Evolutionary conservation across 2,797 vertebrate species (phyloP), one percentile per base, ranked within the genome.

Genomic region (Coranthus polyacanthus): DNA sequence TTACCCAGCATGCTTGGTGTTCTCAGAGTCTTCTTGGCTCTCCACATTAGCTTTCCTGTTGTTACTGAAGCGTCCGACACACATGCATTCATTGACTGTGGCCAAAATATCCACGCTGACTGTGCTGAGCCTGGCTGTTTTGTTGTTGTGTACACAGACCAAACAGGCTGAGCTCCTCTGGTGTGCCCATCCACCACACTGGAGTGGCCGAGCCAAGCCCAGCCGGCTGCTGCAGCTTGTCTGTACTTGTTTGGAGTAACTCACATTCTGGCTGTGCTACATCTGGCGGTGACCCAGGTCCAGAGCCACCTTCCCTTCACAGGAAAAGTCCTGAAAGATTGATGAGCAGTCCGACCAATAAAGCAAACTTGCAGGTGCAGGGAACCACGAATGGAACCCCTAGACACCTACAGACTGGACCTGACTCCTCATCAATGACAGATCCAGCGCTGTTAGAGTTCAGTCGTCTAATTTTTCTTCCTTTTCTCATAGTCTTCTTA

Each of bases 291-390:
- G 57, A 78, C 64, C 72, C 68, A 80, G 52, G 60, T 78, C 49
- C 58, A 37, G 65, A 51, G 72, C 75, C 75, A 70, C 72, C 68
- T 61, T 43, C 37, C 56, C 43, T 59, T 82, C 52, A 50, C 49
- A 71, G 49, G 69, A 64, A 61, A 69, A 49, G 55, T 67, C 71
- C 64, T 92, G 52, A 91, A 92, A 88, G 81, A 90, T 84, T 89
- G 78, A 91, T 88, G 84, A 77, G 72, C 51, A 62, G 75, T 43
- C 59, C 15, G 53, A 47, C 57, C 12, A n/a, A 32, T 53, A 38
- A 59, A 62, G 78, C 49, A 21, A 64, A 45, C 52, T 69, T 18
- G 0, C 69, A 83, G 81, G 71, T 81, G 62, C 71, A 73, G 43
- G 53, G 41, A 75, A 78, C 55, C 15, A 51, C 79, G 87, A 90